These are phyloP conservation scores for Bombus difficillimus DNA, from an alignment of 1,140 invertebrate genomes.

Conservation along the genomic window DNA sequence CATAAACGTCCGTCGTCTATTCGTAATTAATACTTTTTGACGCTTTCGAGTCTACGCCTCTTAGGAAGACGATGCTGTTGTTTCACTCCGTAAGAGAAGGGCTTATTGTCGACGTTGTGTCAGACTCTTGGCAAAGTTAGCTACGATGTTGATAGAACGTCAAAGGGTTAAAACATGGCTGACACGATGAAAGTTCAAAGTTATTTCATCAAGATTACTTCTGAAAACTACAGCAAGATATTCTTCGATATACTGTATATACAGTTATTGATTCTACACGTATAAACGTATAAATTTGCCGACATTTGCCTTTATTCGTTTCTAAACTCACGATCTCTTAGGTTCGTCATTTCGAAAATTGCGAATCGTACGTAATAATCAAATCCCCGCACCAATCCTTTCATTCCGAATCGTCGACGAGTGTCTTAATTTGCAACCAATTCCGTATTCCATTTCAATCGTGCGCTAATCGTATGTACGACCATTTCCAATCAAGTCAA, in stretches of 20 bases:
- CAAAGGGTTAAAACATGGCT: background rate
- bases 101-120: background rate
- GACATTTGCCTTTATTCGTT: no score
- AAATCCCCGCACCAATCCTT: no score
- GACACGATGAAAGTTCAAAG: background rate
- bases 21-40: background rate
- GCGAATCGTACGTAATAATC: no score
- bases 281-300: no score
- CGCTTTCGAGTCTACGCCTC: background rate
- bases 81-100: background rate
- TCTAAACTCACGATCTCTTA: no score
- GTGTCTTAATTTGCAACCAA: no score
- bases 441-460: no score
- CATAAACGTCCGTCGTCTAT: background rate
- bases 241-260: background rate
- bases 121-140: conserved; percentile 1
- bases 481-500: background rate
- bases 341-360: no score
- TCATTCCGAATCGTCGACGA: no score
- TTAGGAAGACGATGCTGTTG: background rate
- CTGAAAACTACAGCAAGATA: background rate
- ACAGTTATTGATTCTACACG: no score
- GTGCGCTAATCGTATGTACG: no score
- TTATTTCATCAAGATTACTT: background rate
- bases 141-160: background rate